phyloP scores from a whole-genome alignment of 2,888 invertebrate species.

The Phalangium opilio region DNA sequence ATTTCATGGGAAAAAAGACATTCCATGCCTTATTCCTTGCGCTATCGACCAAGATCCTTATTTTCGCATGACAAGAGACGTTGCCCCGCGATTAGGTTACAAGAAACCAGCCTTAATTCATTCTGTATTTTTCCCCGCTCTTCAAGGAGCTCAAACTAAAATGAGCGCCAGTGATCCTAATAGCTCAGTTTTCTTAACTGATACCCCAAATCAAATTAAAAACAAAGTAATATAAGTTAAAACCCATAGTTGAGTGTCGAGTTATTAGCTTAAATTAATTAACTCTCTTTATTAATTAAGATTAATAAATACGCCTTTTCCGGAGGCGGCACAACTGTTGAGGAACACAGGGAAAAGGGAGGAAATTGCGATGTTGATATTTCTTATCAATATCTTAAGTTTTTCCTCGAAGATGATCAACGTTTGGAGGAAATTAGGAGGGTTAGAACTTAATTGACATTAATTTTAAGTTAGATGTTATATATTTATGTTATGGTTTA shows the following conservation, averaged over 20 bases:
- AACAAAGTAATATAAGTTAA: slow-evolving; percentile 55
- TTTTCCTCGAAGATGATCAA: slow-evolving; percentile 87
- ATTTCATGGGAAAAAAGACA: slow-evolving; percentile 59
- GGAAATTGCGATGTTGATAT: slow-evolving; percentile 96
- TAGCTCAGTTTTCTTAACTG: slow-evolving; percentile 86
- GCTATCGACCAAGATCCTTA: slow-evolving; percentile 98
- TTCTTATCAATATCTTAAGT: slow-evolving; percentile 80
- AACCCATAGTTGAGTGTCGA: no score
- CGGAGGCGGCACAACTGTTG: slow-evolving; percentile 81
- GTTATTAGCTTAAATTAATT: neutral
- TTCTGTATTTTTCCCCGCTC: slow-evolving; percentile 75
- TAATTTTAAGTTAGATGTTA: neutral
- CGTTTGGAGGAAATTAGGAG: slow-evolving; percentile 55
- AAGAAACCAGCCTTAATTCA: slow-evolving; percentile 77
- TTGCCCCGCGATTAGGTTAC: slow-evolving; percentile 76
- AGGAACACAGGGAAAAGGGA: slow-evolving; percentile 64
- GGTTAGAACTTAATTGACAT: slow-evolving; percentile 29
- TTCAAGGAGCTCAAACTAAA: slow-evolving; percentile 93
- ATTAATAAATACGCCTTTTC: slow-evolving; percentile 93
- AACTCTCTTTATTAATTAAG: slow-evolving; percentile 32
- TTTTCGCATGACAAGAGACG: slow-evolving; percentile 96
- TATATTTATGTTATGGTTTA: neutral
- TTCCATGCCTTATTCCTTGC: slow-evolving; percentile 82
- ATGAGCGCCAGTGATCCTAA: slow-evolving; percentile 95
- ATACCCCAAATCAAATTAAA: slow-evolving; percentile 89